Evolutionary conservation across 2,113 vertebrate species (phyloP).

Genomic region (Regulus satrapa): DNA sequence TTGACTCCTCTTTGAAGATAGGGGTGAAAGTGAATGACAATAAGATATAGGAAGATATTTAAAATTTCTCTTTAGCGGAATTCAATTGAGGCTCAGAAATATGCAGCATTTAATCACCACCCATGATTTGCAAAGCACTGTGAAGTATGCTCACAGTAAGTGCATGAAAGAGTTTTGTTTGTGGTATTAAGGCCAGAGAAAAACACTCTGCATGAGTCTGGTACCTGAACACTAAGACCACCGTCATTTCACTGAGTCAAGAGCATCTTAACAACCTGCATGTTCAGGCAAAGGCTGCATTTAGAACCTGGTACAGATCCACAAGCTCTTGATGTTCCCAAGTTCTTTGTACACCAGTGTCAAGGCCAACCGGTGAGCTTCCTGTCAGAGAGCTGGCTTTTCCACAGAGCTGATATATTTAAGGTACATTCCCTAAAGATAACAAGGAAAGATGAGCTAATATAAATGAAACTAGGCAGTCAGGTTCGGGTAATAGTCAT

Average conservation of each 20-base stretch:
- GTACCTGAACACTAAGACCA: not conserved
- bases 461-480: conserved; percentile 39
- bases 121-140: not conserved
- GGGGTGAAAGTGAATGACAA: not conserved
- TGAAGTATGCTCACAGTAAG: not conserved
- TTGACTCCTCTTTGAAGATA: not conserved
- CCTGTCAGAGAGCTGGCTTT: not conserved
- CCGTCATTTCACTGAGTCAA: not conserved
- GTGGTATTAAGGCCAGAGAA: not conserved
- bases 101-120: not conserved
- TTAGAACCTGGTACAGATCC: not conserved
- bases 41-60: not conserved
- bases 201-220: not conserved
- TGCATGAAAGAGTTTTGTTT: not conserved
- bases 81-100: not conserved
- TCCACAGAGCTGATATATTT: not conserved
- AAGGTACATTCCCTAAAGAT: not conserved
- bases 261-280: not conserved
- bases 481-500: conserved; percentile 19
- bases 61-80: not conserved
- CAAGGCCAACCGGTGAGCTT: not conserved
- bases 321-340: not conserved
- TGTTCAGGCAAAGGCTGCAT: not conserved
- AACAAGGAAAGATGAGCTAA: conserved; percentile 18
- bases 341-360: not conserved